A percentile compares a stretch with the other conserved stretches of the same genome.
Evolutionary conservation across 1,140 invertebrate genomes (phyloP).

Genomic region (Phthorimaea operculella): DNA sequence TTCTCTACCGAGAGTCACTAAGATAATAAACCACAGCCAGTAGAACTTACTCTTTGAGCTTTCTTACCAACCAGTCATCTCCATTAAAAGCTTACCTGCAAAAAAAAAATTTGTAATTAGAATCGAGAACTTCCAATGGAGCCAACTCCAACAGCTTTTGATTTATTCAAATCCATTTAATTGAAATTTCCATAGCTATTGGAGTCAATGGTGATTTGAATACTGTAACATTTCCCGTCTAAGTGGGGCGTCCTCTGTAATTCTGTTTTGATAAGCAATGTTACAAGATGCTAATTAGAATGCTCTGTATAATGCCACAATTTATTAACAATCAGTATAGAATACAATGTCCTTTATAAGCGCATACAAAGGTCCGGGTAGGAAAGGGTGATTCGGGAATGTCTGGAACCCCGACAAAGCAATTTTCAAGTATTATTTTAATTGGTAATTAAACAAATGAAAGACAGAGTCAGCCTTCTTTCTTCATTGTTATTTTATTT

Average conservation of each 20-base stretch:
- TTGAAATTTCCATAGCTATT: conserved; percentile 5
- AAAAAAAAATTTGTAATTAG: not conserved
- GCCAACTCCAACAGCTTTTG: not conserved
- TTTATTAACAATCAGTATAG: not conserved
- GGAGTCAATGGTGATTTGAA: conserved; percentile 5
- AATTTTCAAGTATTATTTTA: no score
- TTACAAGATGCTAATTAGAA: conserved; percentile 2
- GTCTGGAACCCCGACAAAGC: no score
- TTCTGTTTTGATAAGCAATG: conserved; percentile 2
- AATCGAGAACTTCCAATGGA: not conserved
- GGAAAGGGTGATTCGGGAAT: no score
- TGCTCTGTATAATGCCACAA: not conserved
- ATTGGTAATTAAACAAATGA: no score
- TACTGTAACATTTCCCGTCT: not conserved
- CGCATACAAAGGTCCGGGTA: no score
- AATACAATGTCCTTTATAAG: no score
- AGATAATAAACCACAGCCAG: no score
- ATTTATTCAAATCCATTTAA: conserved; percentile 6
- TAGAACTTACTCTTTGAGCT: not conserved
- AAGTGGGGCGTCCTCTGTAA: not conserved
- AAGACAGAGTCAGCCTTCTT: no score
- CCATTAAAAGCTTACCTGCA: not conserved
- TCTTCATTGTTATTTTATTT: no score
- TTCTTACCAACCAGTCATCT: not conserved
- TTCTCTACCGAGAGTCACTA: no score